phyloP scores from a whole-genome alignment of 2,888 invertebrate genomes.

The Biston betularia region DNA sequence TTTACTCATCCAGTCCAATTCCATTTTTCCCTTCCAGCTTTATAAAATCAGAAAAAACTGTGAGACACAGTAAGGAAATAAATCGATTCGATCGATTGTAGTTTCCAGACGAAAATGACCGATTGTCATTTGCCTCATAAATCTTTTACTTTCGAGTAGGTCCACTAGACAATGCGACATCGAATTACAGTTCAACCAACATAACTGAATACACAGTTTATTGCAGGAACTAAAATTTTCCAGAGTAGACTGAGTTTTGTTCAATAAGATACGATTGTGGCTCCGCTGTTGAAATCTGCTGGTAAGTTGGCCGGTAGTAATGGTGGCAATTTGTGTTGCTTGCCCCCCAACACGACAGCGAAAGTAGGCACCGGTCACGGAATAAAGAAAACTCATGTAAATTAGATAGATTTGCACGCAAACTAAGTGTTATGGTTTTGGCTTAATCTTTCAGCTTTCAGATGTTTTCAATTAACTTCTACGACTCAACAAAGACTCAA shows the following conservation, averaged over 20 bases:
- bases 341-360: conserved; percentile 46
- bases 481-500: neutral
- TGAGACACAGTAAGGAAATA: neutral
- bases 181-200: conserved; percentile 33
- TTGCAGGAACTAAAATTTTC: neutral
- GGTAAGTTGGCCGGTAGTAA: conserved; percentile 26
- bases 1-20: too few species aligned
- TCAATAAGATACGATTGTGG: neutral
- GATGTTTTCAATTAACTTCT: too few species aligned
- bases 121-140: conserved; percentile 41
- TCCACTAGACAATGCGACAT: conserved; percentile 46
- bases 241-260: neutral
- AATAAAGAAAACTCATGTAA: conserved; percentile 49
- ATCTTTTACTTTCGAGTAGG: conserved; percentile 47
- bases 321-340: conserved; percentile 47
- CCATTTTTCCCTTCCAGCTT: too few species aligned
- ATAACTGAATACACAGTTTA: neutral
- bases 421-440: neutral
- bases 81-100: conserved; percentile 23
- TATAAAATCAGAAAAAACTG: too few species aligned
- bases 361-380: conserved; percentile 44
- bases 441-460: too few species aligned
- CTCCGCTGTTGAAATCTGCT: neutral
- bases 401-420: conserved; percentile 46
- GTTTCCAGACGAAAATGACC: conserved; percentile 32